These are phyloP conservation scores for Gorsachius magnificus DNA, from an alignment of 2,797 vertebrate species.

Conservation along the genomic window DNA sequence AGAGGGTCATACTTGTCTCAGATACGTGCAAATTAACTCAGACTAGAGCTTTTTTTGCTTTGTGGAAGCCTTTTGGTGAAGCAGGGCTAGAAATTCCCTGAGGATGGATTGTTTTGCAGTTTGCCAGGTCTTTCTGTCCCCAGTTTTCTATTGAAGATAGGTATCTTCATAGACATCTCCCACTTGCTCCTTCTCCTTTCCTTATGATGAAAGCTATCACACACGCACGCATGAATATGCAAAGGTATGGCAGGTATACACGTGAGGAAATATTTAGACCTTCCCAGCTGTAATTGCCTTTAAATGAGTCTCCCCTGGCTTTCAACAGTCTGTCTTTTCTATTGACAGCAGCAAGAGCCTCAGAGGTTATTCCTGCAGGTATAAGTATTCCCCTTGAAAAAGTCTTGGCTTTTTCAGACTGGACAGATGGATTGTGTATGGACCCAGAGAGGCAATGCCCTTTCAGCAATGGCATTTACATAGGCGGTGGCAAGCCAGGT, in stretches of 20 bases:
- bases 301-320: background rate
- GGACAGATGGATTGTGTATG: background rate
- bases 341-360: fast-evolving
- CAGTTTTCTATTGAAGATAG: background rate
- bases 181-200: background rate
- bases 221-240: background rate
- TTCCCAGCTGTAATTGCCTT: background rate
- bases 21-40: background rate
- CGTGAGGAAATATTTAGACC: background rate
- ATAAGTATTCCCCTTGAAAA: background rate
- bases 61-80: background rate
- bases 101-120: background rate
- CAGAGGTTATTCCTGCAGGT: background rate
- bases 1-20: background rate
- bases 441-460: background rate
- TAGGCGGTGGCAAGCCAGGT: background rate
- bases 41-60: background rate
- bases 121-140: background rate
- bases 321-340: background rate
- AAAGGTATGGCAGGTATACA: background rate
- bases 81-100: background rate
- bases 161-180: background rate
- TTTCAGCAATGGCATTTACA: background rate
- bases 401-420: background rate
- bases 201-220: background rate